A percentile compares a stretch with the other conserved stretches of the same genome.
Evolutionary conservation across 2,888 invertebrate species (phyloP).

Genomic region (Schizotus pectinicornis): DNA sequence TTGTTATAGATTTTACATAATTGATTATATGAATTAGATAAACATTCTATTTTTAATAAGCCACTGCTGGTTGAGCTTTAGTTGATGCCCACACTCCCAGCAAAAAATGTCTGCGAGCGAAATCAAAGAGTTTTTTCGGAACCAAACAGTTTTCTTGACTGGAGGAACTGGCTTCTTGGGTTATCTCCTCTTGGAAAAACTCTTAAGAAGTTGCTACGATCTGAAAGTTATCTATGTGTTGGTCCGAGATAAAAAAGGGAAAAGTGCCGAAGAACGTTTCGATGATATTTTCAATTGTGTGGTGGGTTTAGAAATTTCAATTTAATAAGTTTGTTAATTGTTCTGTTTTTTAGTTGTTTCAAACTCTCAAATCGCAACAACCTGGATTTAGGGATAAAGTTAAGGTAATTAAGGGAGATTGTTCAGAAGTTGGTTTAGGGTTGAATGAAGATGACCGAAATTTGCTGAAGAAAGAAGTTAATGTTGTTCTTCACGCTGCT

Average conservation of each 20-base stretch:
- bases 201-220: background rate
- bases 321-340: background rate
- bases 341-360: background rate
- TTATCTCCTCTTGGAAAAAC: too few species aligned
- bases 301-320: background rate
- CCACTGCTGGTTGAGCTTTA: too few species aligned
- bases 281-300: background rate
- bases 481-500: slow-evolving; percentile 75
- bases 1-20: too few species aligned
- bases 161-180: too few species aligned
- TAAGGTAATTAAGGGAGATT: slow-evolving; percentile 57
- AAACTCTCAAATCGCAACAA: background rate
- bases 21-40: too few species aligned
- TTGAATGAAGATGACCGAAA: slow-evolving; percentile 57
- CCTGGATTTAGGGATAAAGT: background rate
- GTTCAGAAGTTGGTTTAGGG: slow-evolving; percentile 61
- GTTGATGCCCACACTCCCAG: too few species aligned
- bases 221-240: background rate
- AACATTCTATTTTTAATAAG: too few species aligned
- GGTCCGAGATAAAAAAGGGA: background rate
- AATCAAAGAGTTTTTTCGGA: background rate
- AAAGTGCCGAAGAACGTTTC: background rate
- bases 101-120: background rate
- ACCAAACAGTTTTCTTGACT: too few species aligned
- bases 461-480: slow-evolving; percentile 62